These are phyloP conservation scores for Epinotia brunnichana DNA, from an alignment of 2,888 invertebrate species.

Conservation along the genomic window DNA sequence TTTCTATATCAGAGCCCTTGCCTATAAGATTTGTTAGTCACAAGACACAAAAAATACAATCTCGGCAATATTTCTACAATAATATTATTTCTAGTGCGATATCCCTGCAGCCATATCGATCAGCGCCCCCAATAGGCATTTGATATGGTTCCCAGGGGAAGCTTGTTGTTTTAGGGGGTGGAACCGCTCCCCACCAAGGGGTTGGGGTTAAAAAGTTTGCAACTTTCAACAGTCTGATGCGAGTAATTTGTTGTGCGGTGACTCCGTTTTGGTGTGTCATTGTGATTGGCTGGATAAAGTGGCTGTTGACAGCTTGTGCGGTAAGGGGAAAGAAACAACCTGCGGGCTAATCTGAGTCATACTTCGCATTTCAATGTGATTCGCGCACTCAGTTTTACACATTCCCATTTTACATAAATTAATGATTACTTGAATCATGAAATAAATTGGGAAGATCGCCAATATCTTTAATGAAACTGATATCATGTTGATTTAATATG, in stretches of 20 bases:
- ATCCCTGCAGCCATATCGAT: conserved; percentile 21
- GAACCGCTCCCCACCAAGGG: neutral
- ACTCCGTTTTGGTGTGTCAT: neutral
- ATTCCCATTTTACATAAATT: no score
- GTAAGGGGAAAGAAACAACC: neutral
- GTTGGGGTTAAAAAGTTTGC: neutral
- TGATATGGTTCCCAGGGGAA: conserved; percentile 17
- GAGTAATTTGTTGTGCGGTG: conserved; percentile 17
- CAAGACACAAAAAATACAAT: conserved; percentile 5
- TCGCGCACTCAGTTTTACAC: neutral
- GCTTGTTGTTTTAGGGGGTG: conserved; percentile 22
- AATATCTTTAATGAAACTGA: no score
- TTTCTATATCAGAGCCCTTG: neutral
- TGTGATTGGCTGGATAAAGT: neutral
- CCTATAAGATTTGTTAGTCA: neutral
- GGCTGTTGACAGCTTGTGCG: conserved; percentile 4
- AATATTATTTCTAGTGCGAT: conserved; percentile 12
- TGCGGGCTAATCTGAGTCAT: neutral
- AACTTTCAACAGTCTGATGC: conserved; percentile 14
- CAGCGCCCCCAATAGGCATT: conserved; percentile 19
- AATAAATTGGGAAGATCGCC: no score
- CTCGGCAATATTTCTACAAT: conserved; percentile 9
- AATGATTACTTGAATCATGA: no score
- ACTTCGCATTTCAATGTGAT: neutral
- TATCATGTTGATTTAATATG: no score